A percentile compares a stretch with the other conserved stretches of the same genome.
Conservation (phyloP, 2,797 vertebrate genomes). For the Onychomys leucogaster region DNA sequence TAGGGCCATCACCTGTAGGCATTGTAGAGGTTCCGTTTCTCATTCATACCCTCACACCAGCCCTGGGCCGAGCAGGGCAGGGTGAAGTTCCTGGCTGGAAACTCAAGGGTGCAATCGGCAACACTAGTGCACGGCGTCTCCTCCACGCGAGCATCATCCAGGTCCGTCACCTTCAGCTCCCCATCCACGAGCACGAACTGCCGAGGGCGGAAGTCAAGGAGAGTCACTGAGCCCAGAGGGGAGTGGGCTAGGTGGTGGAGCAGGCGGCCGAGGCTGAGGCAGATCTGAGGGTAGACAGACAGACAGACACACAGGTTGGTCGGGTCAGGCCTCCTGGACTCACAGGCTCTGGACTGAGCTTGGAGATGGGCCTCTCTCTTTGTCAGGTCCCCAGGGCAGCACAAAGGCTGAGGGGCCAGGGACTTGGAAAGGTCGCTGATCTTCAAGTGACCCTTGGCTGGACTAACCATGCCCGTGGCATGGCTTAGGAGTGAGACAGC, state of each 20-base stretch:
- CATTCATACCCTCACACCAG: conserved; percentile 92
- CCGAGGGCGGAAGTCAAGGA: conserved; percentile 95
- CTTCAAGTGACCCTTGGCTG: neutral
- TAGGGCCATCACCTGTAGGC: conserved; percentile 90
- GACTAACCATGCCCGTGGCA: neutral
- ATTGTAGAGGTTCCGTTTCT: conserved; percentile 95
- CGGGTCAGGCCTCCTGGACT: neutral
- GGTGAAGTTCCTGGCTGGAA: conserved; percentile 93
- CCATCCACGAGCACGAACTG: conserved; percentile 94
- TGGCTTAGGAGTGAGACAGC: neutral
- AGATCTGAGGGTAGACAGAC: conserved; percentile 89
- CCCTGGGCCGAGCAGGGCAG: conserved; percentile 91
- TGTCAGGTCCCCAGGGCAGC: neutral
- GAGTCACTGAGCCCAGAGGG: conserved; percentile 92
- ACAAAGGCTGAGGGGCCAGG: neutral
- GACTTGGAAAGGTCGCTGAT: neutral
- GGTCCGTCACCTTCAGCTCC: conserved; percentile 93
- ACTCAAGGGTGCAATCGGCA: conserved; percentile 90
- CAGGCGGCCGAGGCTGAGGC: conserved; percentile 92
- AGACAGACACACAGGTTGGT: conserved; percentile 69
- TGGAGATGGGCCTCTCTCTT: neutral
- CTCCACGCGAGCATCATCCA: conserved; percentile 93
- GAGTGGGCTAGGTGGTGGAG: conserved; percentile 94
- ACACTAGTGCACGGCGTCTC: conserved; percentile 90
- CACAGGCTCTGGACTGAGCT: neutral